phyloP scores from a whole-genome alignment of 1,140 invertebrate genomes.

The Eufriesea mexicana region DNA sequence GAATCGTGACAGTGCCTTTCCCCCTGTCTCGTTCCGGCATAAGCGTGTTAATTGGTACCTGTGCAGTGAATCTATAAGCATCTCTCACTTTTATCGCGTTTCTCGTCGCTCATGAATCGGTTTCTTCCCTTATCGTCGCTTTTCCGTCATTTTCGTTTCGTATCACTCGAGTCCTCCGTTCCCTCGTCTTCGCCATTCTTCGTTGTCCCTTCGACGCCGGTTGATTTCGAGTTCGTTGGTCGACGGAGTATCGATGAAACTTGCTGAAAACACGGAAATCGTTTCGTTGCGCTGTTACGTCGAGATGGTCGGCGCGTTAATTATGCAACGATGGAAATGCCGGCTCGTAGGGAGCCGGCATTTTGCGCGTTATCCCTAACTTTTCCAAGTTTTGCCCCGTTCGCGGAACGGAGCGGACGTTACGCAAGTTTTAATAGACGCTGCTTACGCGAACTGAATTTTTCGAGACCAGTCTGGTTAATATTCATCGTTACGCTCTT shows the following conservation, averaged over 20 bases:
- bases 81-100: no score
- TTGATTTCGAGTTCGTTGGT: no score
- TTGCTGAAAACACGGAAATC: not conserved
- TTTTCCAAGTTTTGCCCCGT: not conserved
- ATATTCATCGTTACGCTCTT: not conserved
- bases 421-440: not conserved
- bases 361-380: not conserved
- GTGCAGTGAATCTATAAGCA: constrained; percentile 28
- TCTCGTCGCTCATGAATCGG: not conserved
- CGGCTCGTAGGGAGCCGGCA: not conserved
- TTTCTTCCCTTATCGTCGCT: no score
- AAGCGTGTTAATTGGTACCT: not conserved
- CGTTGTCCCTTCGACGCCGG: not conserved
- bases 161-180: no score
- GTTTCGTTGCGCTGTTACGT: not conserved
- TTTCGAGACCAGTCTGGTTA: not conserved
- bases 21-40: not conserved
- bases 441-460: not conserved
- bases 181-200: not conserved
- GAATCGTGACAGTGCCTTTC: constrained; percentile 35
- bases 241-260: no score
- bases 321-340: no score
- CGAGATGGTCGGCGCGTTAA: no score
- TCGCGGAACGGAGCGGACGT: not conserved
- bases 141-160: no score